phyloP scores from a whole-genome alignment of 2,797 vertebrate genomes.

The Helarctos malayanus region DNA sequence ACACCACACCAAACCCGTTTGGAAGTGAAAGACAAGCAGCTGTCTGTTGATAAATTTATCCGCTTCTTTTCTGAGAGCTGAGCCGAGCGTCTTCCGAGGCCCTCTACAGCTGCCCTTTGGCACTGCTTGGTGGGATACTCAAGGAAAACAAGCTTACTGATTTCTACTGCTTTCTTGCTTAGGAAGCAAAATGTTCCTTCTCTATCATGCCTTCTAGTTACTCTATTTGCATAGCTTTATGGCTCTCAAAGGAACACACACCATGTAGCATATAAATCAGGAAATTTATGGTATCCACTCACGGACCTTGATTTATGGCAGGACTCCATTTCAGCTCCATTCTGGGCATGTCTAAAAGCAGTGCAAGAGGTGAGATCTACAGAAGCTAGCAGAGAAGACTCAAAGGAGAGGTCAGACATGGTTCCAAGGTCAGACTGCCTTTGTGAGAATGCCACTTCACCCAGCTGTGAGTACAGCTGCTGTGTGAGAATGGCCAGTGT shows the following conservation, averaged over 20 bases:
- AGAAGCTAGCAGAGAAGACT: background rate
- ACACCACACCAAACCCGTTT: background rate
- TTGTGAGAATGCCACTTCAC: background rate
- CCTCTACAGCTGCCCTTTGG: slow-evolving; percentile 8
- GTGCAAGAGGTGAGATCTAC: background rate
- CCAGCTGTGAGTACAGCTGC: slow-evolving; percentile 45
- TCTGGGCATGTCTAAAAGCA: slow-evolving; percentile 62
- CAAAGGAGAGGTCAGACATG: slow-evolving; percentile 48
- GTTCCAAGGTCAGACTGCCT: slow-evolving; percentile 14
- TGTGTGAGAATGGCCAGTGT: background rate
- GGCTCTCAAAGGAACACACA: slow-evolving; percentile 61
- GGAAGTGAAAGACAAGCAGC: slow-evolving; percentile 39
- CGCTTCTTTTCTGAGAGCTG: background rate
- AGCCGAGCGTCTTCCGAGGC: background rate
- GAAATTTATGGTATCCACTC: slow-evolving; percentile 78
- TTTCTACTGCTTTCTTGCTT: slow-evolving; percentile 67
- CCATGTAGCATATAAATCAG: slow-evolving; percentile 17
- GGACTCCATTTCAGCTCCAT: slow-evolving; percentile 58
- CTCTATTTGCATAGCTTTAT: slow-evolving; percentile 70
- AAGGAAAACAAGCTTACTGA: slow-evolving; percentile 36
- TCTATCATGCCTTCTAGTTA: slow-evolving; percentile 63
- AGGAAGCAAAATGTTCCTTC: slow-evolving; percentile 60
- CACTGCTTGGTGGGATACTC: slow-evolving; percentile 56
- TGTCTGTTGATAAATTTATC: background rate
- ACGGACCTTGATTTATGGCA: slow-evolving; percentile 78